Evolutionary conservation across 1,140 invertebrate genomes (phyloP).

Genomic region (Phocides pigmalion): DNA sequence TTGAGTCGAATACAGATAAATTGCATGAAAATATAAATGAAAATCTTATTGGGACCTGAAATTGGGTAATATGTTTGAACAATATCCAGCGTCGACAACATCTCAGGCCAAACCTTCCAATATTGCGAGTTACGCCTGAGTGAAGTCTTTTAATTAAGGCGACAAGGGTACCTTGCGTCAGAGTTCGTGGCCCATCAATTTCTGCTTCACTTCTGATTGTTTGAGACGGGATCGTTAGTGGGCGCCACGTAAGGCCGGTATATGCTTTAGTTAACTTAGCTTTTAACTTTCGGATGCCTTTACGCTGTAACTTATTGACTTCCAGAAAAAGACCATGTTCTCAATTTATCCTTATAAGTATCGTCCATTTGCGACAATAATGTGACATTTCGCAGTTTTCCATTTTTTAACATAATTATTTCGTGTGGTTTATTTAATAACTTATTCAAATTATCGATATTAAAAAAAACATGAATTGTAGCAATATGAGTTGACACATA

Average conservation of each 20-base stretch:
- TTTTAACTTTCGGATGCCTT: constrained; percentile 11
- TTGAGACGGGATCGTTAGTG: constrained; percentile 59
- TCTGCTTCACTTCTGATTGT: constrained; percentile 73
- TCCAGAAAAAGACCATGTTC: no score
- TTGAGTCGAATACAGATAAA: neutral
- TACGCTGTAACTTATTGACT: constrained; percentile 2
- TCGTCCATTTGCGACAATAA: no score
- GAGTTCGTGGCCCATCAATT: constrained; percentile 60
- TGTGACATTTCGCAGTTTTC: no score
- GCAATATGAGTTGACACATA: no score
- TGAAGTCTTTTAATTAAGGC: constrained; percentile 79
- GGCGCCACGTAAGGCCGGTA: constrained; percentile 35
- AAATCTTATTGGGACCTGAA: constrained; percentile 6
- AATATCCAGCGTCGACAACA: constrained; percentile 49
- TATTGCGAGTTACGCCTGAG: constrained; percentile 75
- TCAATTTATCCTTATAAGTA: no score
- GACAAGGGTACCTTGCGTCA: constrained; percentile 49
- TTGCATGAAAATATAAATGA: neutral
- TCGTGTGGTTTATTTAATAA: no score
- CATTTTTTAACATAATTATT: no score
- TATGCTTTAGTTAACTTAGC: constrained; percentile 5
- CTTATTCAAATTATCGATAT: no score
- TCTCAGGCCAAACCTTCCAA: constrained; percentile 63
- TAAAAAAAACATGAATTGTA: no score
- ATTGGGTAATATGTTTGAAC: constrained; percentile 40